Percentiles rank a stretch among this genome's conserved stretches.
Evolutionary conservation across 2,113 vertebrate species (phyloP).

Genomic region (Bostrychus sinensis): DNA sequence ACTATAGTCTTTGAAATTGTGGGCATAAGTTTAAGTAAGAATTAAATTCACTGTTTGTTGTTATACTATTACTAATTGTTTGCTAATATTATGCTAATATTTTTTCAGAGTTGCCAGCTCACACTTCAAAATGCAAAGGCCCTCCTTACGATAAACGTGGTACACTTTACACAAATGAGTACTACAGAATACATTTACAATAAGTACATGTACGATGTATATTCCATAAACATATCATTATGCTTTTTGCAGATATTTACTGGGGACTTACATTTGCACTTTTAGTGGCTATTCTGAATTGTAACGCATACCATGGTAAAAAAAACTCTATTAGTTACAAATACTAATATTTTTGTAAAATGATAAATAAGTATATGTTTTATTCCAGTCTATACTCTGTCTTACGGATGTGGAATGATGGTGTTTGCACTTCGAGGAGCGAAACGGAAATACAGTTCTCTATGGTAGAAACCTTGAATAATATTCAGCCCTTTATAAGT

Average conservation of each 20-base stretch:
- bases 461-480: slow-evolving; percentile 45
- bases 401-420: slow-evolving; percentile 68
- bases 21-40: slow-evolving; percentile 74
- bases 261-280: slow-evolving; percentile 67
- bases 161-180: slow-evolving; percentile 8
- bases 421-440: slow-evolving; percentile 66
- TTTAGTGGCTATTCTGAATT: slow-evolving; percentile 54
- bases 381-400: slow-evolving; percentile 68
- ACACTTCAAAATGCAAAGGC: slow-evolving; percentile 63
- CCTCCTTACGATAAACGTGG: slow-evolving; percentile 60
- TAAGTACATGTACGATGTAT: too few relatives aligned
- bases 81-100: neutral
- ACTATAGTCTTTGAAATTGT: slow-evolving; percentile 57
- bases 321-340: neutral
- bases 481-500: neutral
- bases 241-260: slow-evolving; percentile 59
- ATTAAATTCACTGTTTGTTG: neutral
- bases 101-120: slow-evolving; percentile 58
- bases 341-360: neutral
- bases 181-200: too few relatives aligned
- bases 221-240: too few relatives aligned
- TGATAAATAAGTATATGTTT: neutral
- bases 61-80: neutral
- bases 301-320: slow-evolving; percentile 58
- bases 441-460: slow-evolving; percentile 60